These are phyloP conservation scores for Dryocosmus kuriphilus DNA, from an alignment of 2,888 invertebrate species.

Conservation along the genomic window DNA sequence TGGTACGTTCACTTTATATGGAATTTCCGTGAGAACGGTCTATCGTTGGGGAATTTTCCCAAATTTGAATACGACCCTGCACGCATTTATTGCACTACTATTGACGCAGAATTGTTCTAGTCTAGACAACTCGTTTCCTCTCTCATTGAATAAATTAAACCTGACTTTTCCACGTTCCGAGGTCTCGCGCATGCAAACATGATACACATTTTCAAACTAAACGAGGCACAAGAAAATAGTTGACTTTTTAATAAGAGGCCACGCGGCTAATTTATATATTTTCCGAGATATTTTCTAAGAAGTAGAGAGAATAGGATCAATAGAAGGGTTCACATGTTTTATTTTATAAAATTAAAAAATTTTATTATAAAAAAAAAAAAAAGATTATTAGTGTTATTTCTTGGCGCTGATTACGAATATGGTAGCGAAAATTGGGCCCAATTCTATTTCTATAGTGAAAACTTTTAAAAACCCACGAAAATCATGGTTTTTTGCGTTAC, in stretches of 20 bases:
- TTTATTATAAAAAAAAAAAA: too few species aligned
- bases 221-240: background rate
- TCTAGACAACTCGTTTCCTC: constrained; percentile 37
- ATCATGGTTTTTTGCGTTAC: too few species aligned
- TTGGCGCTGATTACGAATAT: too few species aligned
- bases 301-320: too few species aligned
- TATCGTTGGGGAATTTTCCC: constrained; percentile 43
- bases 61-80: constrained; percentile 27
- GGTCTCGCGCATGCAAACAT: constrained; percentile 10
- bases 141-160: constrained; percentile 38
- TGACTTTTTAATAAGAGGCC: constrained; percentile 8
- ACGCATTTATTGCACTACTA: constrained; percentile 11
- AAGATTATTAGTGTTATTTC: too few species aligned
- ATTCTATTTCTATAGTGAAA: too few species aligned
- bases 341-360: too few species aligned
- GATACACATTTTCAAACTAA: constrained; percentile 14
- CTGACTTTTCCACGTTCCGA: constrained; percentile 38
- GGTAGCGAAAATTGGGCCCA: too few species aligned
- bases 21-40: constrained; percentile 38
- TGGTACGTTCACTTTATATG: background rate
- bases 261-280: background rate
- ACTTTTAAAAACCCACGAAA: too few species aligned
- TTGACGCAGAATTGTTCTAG: constrained; percentile 15
- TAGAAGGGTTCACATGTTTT: too few species aligned
- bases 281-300: background rate